These are phyloP conservation scores for Clusia tigrina DNA, from an alignment of 2,888 invertebrate species.

Conservation along the genomic window DNA sequence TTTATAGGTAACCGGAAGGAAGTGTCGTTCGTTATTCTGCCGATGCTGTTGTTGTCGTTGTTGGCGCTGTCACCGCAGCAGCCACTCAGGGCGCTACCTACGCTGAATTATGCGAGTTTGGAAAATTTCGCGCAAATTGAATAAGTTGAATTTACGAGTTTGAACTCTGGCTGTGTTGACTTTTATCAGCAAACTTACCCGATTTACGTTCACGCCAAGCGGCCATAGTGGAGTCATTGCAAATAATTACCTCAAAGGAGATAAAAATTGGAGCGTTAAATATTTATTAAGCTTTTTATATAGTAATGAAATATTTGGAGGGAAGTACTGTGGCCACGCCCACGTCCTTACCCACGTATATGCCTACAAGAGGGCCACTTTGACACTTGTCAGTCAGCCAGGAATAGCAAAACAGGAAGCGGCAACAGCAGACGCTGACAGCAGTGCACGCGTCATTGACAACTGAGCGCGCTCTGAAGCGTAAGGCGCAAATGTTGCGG, in stretches of 20 bases:
- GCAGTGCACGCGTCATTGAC: too few relatives aligned
- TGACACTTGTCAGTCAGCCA: not conserved
- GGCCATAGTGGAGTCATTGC: not conserved
- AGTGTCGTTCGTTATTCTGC: too few relatives aligned
- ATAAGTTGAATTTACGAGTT: slow-evolving; percentile 2
- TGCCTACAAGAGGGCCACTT: not conserved
- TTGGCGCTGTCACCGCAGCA: not conserved
- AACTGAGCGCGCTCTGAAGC: too few relatives aligned
- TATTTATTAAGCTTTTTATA: too few relatives aligned
- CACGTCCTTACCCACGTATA: too few relatives aligned
- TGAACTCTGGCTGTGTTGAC: slow-evolving; percentile 4
- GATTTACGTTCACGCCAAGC: not conserved
- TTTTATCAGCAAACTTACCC: not conserved
- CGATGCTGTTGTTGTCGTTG: too few relatives aligned
- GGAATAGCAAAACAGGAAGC: not conserved
- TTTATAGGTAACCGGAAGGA: not conserved
- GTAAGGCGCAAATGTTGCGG: too few relatives aligned
- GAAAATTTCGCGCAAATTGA: not conserved
- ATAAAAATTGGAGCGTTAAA: not conserved
- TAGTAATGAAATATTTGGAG: too few relatives aligned
- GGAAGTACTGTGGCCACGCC: too few relatives aligned
- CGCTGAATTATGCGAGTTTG: slow-evolving; percentile 1
- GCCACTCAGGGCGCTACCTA: too few relatives aligned
- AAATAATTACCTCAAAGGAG: slow-evolving; percentile 6
- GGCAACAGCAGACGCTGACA: not conserved